Evolutionary conservation across 2,113 vertebrate species (phyloP).

Genomic region (Sphaerodactylus townsendi): DNA sequence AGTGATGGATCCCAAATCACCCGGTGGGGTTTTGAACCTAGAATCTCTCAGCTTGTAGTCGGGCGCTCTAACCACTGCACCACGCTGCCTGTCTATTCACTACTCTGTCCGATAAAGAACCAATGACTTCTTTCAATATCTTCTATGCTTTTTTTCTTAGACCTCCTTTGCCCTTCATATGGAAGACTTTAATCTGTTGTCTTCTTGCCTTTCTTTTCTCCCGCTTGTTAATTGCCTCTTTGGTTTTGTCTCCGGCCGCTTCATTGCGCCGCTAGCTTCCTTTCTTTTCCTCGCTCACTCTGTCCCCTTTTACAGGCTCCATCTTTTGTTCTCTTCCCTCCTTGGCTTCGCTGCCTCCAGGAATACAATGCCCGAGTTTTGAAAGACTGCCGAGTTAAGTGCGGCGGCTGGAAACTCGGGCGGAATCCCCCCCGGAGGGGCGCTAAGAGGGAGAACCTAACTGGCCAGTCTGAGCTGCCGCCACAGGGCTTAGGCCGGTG

Average conservation of each 20-base stretch:
- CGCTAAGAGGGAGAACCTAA: slow-evolving; percentile 6
- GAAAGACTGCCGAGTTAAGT: no score
- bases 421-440: no score
- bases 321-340: neutral
- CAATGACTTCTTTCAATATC: neutral
- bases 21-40: no score
- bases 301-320: neutral
- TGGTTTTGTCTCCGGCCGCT: neutral
- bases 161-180: neutral
- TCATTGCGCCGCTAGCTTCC: neutral
- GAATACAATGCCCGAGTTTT: neutral
- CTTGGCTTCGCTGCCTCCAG: neutral
- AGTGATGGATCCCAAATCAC: no score
- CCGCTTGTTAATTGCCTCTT: neutral
- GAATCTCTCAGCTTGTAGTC: no score
- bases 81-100: no score
- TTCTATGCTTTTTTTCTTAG: neutral
- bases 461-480: neutral
- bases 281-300: neutral
- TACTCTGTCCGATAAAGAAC: no score
- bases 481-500: no score
- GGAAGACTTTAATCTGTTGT: neutral
- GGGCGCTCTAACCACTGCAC: no score
- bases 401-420: no score
- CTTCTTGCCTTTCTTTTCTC: neutral